Evolutionary conservation across 2,888 invertebrate species (phyloP).

Genomic region (Lutraria lutraria): DNA sequence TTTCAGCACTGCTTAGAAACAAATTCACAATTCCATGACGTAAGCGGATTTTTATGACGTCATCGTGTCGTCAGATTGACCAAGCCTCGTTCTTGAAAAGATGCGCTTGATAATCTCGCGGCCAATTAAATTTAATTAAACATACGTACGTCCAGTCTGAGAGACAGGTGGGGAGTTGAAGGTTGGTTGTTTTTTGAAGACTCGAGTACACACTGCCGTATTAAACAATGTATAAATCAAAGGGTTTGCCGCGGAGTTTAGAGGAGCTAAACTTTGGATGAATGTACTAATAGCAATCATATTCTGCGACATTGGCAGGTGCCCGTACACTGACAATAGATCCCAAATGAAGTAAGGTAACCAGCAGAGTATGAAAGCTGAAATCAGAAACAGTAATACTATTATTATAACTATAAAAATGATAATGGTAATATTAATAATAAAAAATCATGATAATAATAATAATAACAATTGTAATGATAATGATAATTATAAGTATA

Average conservation of each 20-base stretch:
- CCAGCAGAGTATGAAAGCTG: slow-evolving; percentile 82
- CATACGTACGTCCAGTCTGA: background rate
- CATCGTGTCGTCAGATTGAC: background rate
- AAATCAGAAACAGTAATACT: slow-evolving; percentile 43
- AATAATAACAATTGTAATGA: too few relatives aligned
- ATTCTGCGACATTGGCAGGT: slow-evolving; percentile 58
- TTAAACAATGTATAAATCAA: slow-evolving; percentile 97
- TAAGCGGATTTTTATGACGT: background rate
- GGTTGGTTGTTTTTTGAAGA: slow-evolving; percentile 64
- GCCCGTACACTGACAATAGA: slow-evolving; percentile 72
- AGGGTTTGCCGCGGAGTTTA: slow-evolving; percentile 97
- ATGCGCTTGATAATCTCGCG: background rate
- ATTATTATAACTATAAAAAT: too few relatives aligned
- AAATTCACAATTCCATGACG: background rate
- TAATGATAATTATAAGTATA: too few relatives aligned
- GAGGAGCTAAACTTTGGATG: slow-evolving; percentile 95
- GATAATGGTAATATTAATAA: too few relatives aligned
- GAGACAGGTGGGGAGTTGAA: slow-evolving; percentile 61
- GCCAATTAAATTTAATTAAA: background rate
- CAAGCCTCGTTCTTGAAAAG: background rate
- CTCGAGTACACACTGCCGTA: slow-evolving; percentile 93
- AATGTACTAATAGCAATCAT: slow-evolving; percentile 93
- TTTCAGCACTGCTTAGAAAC: background rate
- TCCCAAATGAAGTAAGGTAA: slow-evolving; percentile 80
- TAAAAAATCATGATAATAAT: too few relatives aligned